Conservation (phyloP, 2,797 vertebrate species). For the Lophotriccus pileatus region DNA sequence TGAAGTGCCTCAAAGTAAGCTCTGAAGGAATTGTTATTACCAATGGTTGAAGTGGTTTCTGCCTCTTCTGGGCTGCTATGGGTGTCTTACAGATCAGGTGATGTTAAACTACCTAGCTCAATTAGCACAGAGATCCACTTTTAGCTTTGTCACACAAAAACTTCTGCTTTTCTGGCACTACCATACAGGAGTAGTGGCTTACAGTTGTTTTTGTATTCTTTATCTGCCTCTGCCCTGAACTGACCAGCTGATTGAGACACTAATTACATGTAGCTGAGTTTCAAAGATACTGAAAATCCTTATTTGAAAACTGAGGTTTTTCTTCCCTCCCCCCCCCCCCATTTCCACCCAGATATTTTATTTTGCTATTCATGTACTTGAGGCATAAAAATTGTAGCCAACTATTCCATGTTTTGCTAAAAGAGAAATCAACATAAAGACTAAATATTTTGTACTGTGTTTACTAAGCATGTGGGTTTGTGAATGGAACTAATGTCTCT, state of each 20-base stretch:
- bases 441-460: neutral
- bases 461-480: neutral
- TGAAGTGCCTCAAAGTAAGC: conserved; percentile 45
- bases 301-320: neutral
- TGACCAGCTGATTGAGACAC: neutral
- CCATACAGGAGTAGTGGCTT: neutral
- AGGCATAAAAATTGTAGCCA: neutral
- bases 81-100: neutral
- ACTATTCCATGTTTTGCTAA: neutral
- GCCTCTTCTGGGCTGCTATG: neutral
- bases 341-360: neutral
- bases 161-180: neutral
- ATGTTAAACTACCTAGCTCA: conserved; percentile 7
- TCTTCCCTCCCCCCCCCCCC: neutral
- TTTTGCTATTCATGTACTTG: neutral
- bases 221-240: neutral
- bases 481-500: neutral
- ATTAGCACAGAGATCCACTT: neutral
- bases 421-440: neutral
- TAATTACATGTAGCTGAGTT: neutral
- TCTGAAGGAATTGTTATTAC: neutral
- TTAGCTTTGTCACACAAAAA: neutral
- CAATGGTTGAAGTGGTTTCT: conserved; percentile 13
- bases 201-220: neutral
- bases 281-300: neutral